Percentiles rank a stretch among this genome's conserved stretches.
phyloP scores from a whole-genome alignment of 2,797 vertebrate species.

The Sparus aurata region DNA sequence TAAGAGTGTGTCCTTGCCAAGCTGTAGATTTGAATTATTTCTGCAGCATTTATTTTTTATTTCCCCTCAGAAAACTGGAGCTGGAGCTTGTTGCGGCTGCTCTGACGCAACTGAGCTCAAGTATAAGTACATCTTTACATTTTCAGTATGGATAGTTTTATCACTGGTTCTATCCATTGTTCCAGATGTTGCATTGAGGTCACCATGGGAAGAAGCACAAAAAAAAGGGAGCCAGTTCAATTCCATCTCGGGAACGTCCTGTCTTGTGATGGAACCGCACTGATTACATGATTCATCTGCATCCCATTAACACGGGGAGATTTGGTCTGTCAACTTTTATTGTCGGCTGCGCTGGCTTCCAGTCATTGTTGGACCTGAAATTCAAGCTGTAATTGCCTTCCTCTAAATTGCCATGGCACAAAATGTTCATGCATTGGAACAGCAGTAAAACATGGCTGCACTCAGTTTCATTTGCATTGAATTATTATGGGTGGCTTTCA shows the following conservation, averaged over 20 bases:
- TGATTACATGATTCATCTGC: constrained; percentile 43
- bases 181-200: not conserved
- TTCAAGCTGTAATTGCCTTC: constrained; percentile 58
- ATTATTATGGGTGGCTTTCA: constrained; percentile 46
- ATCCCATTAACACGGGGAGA: constrained; percentile 29
- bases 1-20: constrained; percentile 30
- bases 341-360: not conserved
- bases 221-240: not conserved
- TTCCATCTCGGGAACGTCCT: constrained; percentile 4
- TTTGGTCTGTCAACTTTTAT: constrained; percentile 7
- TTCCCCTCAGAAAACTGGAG: constrained; percentile 38
- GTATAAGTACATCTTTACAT: not conserved
- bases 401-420: constrained; percentile 41
- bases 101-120: constrained; percentile 9
- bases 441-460: constrained; percentile 42
- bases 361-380: constrained; percentile 47
- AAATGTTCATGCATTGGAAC: constrained; percentile 44
- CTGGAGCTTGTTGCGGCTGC: constrained; percentile 4
- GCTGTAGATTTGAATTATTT: constrained; percentile 46
- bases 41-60: constrained; percentile 39
- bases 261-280: not conserved
- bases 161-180: not conserved
- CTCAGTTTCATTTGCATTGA: constrained; percentile 47
- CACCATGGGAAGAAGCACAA: not conserved
- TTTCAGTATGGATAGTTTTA: not conserved